phyloP scores from a whole-genome alignment of 2,797 vertebrate genomes.

The Sarcoramphus papa region DNA sequence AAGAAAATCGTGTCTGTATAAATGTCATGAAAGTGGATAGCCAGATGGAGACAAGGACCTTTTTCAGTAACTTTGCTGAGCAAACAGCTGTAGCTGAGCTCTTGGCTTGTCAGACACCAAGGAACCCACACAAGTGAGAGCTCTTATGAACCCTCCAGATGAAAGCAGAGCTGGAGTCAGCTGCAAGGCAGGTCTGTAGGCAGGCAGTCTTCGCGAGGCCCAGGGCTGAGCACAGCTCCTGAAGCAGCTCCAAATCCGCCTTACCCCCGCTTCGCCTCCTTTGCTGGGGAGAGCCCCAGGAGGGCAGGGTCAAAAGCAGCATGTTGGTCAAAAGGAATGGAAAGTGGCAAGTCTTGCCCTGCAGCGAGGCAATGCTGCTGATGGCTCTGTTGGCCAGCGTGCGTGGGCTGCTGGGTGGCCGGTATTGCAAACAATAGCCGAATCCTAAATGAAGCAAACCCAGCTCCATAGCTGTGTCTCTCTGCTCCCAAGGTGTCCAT shows the following conservation, averaged over 20 bases:
- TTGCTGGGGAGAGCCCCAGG: background rate
- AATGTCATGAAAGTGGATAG: background rate
- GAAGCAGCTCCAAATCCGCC: background rate
- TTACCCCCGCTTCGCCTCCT: background rate
- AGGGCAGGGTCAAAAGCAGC: background rate
- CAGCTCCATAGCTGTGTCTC: background rate
- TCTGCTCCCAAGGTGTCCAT: background rate
- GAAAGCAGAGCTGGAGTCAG: background rate
- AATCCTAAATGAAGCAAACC: background rate
- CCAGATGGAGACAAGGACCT: background rate
- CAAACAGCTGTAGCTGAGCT: background rate
- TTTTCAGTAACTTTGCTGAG: background rate
- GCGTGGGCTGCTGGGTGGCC: background rate
- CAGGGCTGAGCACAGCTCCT: background rate
- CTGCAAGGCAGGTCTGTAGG: background rate
- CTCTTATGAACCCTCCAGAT: background rate
- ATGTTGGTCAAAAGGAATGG: background rate
- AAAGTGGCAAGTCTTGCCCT: accelerated
- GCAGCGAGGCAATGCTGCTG: background rate
- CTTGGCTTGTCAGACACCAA: background rate
- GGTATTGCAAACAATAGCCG: background rate
- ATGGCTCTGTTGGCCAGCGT: background rate
- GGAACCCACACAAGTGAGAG: background rate
- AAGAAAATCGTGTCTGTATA: background rate
- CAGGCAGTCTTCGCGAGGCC: background rate